These are phyloP conservation scores for Meles meles DNA, from an alignment of 2,113 vertebrate species.

Conservation along the genomic window DNA sequence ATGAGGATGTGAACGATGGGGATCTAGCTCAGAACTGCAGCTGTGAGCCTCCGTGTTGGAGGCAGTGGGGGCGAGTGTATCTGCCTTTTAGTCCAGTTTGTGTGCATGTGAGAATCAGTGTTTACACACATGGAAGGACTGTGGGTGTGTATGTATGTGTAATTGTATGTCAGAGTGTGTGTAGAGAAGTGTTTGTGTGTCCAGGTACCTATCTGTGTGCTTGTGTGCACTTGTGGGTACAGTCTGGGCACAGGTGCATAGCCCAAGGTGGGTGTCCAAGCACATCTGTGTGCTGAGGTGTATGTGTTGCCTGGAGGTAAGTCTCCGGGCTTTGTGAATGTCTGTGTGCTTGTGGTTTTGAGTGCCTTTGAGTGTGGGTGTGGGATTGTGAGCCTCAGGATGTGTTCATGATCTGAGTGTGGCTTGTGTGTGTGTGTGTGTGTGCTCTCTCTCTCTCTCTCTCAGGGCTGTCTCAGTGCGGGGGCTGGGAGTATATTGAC, in stretches of 20 bases:
- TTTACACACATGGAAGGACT: neutral
- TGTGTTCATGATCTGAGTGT: neutral
- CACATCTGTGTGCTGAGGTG: neutral
- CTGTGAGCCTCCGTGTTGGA: neutral
- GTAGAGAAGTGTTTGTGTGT: neutral
- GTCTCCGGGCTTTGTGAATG: neutral
- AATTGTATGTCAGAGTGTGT: neutral
- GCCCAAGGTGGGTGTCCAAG: neutral
- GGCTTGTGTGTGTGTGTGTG: neutral
- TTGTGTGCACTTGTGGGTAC: neutral
- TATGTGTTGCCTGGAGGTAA: neutral
- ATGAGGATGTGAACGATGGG: slow-evolving; percentile 7
- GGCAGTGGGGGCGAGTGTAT: neutral
- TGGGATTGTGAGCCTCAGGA: neutral
- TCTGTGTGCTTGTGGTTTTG: neutral
- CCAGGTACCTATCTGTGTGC: neutral
- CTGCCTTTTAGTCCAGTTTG: neutral
- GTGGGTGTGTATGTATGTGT: neutral
- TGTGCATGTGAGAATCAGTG: neutral
- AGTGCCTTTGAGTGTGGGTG: neutral
- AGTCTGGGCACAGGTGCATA: neutral
- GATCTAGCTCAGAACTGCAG: slow-evolving; percentile 26
- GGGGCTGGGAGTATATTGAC: neutral
- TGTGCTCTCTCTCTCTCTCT: no score
- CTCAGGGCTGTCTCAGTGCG: neutral